Evolutionary conservation across 2,888 invertebrate genomes (phyloP), one percentile per base, ranked within the genome.

Genomic region (Megalurothrips usitatus): DNA sequence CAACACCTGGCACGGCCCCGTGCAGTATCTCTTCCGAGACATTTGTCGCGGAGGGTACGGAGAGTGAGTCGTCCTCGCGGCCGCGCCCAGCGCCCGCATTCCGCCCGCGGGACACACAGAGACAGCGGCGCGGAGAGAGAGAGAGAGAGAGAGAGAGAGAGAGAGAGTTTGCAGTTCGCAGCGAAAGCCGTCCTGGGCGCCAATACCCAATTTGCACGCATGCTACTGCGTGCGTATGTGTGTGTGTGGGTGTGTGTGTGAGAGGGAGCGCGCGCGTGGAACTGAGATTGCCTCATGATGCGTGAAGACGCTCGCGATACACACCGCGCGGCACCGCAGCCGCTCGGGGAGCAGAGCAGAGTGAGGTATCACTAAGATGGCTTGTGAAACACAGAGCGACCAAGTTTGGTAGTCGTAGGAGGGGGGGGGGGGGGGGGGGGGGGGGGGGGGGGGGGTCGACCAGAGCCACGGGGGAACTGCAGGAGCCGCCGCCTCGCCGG

Each of bases 201-300:
- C 58, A 19, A n/a, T n/a, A 17, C 58, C 6, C 58, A 19, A 58
- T 58, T 58, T 58, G n/a, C 19, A 58, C 52, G 52, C 19, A 19
- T 52, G 58, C n/a, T 6, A 14, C 14, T 58, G 58, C n/a, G 17
- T 58, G 58, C 17, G 58, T 58, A 17, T 68, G 68, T 68, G 68
- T 11, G 68, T n/a, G 68, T 68, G 68, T 23, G 68, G 6, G 23
- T 68, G 68, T 23, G 23, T 68, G 68, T 52, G 52, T 52, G 52
- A 0, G 68, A 23, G 23, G 23, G 68, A 9, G 14, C 2, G 34
- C 63, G 52, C 58, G 58, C 58, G 17, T 58, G 58, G 34, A 43
- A 6, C 58, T 58, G 12, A 58, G 58, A 52, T 52, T n/a, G 68
- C 68, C 68, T 68, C 68, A 68, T 68, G 68, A 68, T 68, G 68